phyloP scores from a whole-genome alignment of 1,140 invertebrate genomes.

The Drosophila trapezifrons region DNA sequence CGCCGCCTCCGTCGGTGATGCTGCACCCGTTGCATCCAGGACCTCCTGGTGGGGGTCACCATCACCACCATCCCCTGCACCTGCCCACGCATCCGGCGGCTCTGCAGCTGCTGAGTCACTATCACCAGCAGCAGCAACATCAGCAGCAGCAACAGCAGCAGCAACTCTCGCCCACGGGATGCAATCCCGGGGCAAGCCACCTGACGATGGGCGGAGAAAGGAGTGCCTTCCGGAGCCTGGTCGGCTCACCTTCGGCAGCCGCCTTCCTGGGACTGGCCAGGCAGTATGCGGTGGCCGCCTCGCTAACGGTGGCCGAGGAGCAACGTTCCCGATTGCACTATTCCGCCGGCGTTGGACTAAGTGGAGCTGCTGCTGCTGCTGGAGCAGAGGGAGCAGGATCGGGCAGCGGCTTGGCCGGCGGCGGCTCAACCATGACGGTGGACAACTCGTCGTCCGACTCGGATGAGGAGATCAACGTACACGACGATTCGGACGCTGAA shows the following conservation, averaged over 20 bases:
- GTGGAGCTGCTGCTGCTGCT: slow-evolving; percentile 46
- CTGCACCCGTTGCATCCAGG: slow-evolving; percentile 60
- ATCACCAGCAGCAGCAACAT: slow-evolving; percentile 72
- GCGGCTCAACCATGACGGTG: slow-evolving; percentile 76
- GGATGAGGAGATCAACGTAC: slow-evolving; percentile 85
- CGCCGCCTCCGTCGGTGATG: slow-evolving; percentile 56
- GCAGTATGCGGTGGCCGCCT: slow-evolving; percentile 84
- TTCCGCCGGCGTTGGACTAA: slow-evolving; percentile 87
- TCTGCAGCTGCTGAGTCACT: slow-evolving; percentile 68
- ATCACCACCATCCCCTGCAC: slow-evolving; percentile 64
- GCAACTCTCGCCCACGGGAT: slow-evolving; percentile 64
- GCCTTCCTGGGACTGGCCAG: slow-evolving; percentile 85
- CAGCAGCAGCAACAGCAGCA: slow-evolving; percentile 55
- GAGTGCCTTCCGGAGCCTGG: slow-evolving; percentile 91
- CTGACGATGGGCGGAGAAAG: slow-evolving; percentile 92
- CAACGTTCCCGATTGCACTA: slow-evolving; percentile 67
- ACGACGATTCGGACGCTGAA: slow-evolving; percentile 87
- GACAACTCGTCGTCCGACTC: slow-evolving; percentile 80
- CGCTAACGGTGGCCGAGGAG: slow-evolving; percentile 82
- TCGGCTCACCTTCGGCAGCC: slow-evolving; percentile 84
- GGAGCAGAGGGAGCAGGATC: slow-evolving; percentile 83
- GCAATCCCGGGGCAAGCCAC: slow-evolving; percentile 61
- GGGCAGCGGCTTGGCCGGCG: slow-evolving; percentile 79
- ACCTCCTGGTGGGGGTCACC: slow-evolving; percentile 40
- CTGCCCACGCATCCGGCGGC: slow-evolving; percentile 69